These are phyloP conservation scores for Hartigia nigra DNA, from an alignment of 2,888 invertebrate species.

Conservation along the genomic window DNA sequence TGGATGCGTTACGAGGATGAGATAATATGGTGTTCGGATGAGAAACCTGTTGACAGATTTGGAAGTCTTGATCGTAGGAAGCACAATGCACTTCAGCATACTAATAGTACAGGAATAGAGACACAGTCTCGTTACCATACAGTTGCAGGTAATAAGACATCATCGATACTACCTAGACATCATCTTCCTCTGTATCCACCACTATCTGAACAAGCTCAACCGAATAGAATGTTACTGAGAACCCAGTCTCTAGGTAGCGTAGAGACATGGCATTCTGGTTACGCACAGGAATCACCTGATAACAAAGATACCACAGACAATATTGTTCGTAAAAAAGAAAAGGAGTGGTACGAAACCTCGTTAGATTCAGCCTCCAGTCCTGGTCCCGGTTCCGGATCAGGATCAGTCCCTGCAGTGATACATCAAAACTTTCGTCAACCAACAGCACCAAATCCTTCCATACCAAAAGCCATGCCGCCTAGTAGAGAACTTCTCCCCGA, in stretches of 20 bases:
- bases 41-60: constrained; percentile 65
- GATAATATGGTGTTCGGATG: constrained; percentile 57
- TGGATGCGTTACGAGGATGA: constrained; percentile 60
- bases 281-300: constrained; percentile 43
- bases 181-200: constrained; percentile 26
- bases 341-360: constrained; percentile 79
- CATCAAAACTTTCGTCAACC: constrained; percentile 4
- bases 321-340: constrained; percentile 65
- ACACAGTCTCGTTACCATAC: constrained; percentile 44
- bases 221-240: constrained; percentile 65
- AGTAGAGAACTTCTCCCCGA: not conserved
- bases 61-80: constrained; percentile 73
- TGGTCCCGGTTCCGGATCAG: constrained; percentile 53
- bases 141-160: constrained; percentile 34
- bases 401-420: not conserved
- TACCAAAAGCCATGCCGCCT: not conserved
- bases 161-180: not conserved
- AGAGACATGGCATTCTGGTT: constrained; percentile 59
- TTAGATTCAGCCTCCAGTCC: constrained; percentile 70
- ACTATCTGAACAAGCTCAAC: constrained; percentile 50
- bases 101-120: not conserved
- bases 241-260: constrained; percentile 73
- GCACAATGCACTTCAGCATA: constrained; percentile 54
- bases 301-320: constrained; percentile 42
- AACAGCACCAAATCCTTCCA: not conserved